Percentiles rank a stretch among this genome's conserved stretches.
These are phyloP conservation scores for Rhabdomys dilectus DNA, from an alignment of 2,113 vertebrate genomes.

Conservation along the genomic window DNA sequence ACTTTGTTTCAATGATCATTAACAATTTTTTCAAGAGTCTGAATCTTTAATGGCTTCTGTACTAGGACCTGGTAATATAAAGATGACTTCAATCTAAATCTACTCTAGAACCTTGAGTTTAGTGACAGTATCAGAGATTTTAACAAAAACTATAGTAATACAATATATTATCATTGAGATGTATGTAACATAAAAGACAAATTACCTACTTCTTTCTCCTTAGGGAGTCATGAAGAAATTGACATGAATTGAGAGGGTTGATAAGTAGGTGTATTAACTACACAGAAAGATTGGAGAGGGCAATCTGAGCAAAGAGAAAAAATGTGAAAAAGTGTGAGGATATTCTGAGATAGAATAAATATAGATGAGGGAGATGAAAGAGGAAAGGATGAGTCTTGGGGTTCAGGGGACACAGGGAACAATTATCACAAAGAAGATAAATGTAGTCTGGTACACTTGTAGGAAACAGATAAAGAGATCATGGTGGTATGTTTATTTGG, in stretches of 20 bases:
- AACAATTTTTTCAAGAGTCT: slow-evolving; percentile 1
- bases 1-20: slow-evolving; percentile 30
- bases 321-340: background rate
- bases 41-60: slow-evolving; percentile 26
- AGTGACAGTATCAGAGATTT: background rate
- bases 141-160: slow-evolving; percentile 16
- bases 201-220: background rate
- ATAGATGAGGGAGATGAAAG: background rate
- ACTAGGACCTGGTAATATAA: background rate
- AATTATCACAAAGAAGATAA: background rate
- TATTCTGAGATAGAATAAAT: background rate
- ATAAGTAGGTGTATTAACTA: background rate
- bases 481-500: slow-evolving; percentile 24
- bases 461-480: background rate
- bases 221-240: background rate
- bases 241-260: background rate
- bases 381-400: background rate
- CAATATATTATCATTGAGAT: background rate
- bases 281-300: background rate
- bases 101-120: slow-evolving; percentile 4
- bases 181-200: background rate
- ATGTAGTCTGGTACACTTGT: slow-evolving; percentile 8
- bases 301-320: background rate
- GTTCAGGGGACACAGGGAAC: background rate
- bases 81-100: background rate